Conservation (phyloP, 1,140 invertebrate species). For the Galleria mellonella region DNA sequence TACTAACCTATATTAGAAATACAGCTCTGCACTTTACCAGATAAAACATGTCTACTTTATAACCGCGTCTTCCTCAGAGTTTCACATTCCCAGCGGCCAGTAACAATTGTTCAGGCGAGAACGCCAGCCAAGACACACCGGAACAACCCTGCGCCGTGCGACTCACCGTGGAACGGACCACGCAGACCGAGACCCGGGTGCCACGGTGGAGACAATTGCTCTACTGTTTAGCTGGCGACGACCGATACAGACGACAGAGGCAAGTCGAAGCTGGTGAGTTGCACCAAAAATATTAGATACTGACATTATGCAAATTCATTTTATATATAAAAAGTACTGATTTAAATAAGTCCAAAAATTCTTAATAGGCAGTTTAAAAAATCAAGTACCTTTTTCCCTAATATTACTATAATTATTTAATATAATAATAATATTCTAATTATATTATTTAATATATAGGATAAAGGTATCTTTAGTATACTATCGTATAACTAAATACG, state of each 20-base stretch:
- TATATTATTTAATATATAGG: too few species aligned
- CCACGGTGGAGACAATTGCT: slow-evolving; percentile 86
- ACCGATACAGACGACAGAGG: slow-evolving; percentile 83
- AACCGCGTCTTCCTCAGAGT: slow-evolving; percentile 24
- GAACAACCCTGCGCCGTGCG: slow-evolving; percentile 65
- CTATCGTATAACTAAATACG: too few species aligned
- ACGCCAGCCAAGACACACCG: slow-evolving; percentile 23
- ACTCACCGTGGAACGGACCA: slow-evolving; percentile 85
- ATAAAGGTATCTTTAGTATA: too few species aligned
- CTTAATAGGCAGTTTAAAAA: too few species aligned
- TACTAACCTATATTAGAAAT: too few species aligned
- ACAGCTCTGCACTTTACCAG: too few species aligned
- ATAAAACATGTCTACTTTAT: neutral
- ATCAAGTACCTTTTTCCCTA: too few species aligned
- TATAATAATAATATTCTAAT: too few species aligned
- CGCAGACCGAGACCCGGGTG: slow-evolving; percentile 84
- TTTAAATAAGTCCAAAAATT: too few species aligned
- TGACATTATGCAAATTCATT: too few species aligned
- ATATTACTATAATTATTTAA: too few species aligned
- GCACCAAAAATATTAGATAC: neutral
- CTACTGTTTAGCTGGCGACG: slow-evolving; percentile 86
- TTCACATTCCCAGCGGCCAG: slow-evolving; percentile 37
- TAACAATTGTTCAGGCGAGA: slow-evolving; percentile 16
- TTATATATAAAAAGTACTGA: too few species aligned
- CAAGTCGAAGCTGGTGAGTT: slow-evolving; percentile 79